Evolutionary conservation across 2,888 invertebrate species (phyloP), one percentile per base, ranked within the genome.

Genomic region (Nowickia ferox): DNA sequence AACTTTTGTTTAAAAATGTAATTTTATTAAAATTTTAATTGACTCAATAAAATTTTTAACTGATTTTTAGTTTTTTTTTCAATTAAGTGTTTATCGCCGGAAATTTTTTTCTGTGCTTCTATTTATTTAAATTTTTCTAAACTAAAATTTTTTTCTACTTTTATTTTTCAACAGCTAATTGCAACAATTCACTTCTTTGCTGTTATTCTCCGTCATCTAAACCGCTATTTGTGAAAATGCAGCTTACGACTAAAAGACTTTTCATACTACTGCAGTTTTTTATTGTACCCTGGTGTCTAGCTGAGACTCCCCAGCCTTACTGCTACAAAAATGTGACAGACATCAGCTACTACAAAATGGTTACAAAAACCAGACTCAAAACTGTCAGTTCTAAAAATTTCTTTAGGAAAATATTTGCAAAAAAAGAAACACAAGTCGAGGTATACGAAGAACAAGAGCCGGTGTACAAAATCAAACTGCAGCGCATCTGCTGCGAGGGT

Each of bases 401-500:
- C 9, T 91, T 89, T 81, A 89, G 85, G 17, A 86, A 83, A 38
- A 44, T 78, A 10, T 1, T 88, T 1, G 88, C 88, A 82, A 89
- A 89, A 79, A 89, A 89, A 40, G 0, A 88, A 0, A 79, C 88
- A 13, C 75, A 53, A 0, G n/a, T 74, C 9, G 90, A 90, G 15
- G 11, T 68, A 0, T 90, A 91, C 48, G 84, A 76, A 0, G 88
- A 88, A 0, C 17, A 85, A 1, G 90, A 90, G 74, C 87, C 88
- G 48, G 63, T 89, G 0, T 42, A 76, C 15, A 88, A 75, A 55
- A 83, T 87, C 11, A 88, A 87, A 44, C 2, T 89, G 19, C 63
- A 89, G 44, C 72, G 77, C 0, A 87, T 83, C 15, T 91, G 92
- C 51, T 91, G 91, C 15, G 86, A 87, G 0, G 92, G 91, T 19